Evolutionary conservation across 2,113 vertebrate species (phyloP), one percentile per base, ranked within the genome.

Genomic region (Larimichthys polyactis): DNA sequence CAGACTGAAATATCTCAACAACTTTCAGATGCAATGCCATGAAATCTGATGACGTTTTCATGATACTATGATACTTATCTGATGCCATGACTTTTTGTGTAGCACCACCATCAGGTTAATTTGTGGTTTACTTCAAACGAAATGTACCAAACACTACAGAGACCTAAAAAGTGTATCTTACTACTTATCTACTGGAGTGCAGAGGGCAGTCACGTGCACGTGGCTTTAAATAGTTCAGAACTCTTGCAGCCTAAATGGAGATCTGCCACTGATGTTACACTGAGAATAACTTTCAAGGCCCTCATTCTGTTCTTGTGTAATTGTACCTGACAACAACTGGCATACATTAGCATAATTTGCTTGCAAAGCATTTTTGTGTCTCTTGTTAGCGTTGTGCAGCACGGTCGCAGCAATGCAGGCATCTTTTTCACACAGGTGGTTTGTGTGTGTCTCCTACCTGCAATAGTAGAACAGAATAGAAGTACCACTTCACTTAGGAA

Each of bases 301-400:
- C 60, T 51, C 46, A 55, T 63, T 64, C 79, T 73, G 52, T 71
- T 75, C 69, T 58, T 71, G 66, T 3, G 29, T 62, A 84, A 86
- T 82, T 78, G 55, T n/a, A 44, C 43, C 49, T 65, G 40, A 84
- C 27, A 84, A 72, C 69, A 83, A 83, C 63, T 55, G 55, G 49
- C 75, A 79, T 51, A 55, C 14, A 86, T 86, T 81, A 55, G 14
- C 83, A 89, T 81, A 79, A 75, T 72, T 74, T 64, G 32, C 22
- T 48, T 57, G 46, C 75, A 54, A 27, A 83, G 20, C 73, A 66
- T 86, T 71, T 66, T 60, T 66, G 55, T 29, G 32, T 24, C 24
- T 76, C 66, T 75, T 69, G 58, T 74, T 79, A 75, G 69, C 36
- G 4, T 22, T 79, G 71, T 71, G 60, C 60, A 64, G 36, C 4